A percentile compares a stretch with the other conserved stretches of the same genome.
These are phyloP conservation scores for Hemiscyllium ocellatum DNA, from an alignment of 2,113 vertebrate species.

Conservation along the genomic window DNA sequence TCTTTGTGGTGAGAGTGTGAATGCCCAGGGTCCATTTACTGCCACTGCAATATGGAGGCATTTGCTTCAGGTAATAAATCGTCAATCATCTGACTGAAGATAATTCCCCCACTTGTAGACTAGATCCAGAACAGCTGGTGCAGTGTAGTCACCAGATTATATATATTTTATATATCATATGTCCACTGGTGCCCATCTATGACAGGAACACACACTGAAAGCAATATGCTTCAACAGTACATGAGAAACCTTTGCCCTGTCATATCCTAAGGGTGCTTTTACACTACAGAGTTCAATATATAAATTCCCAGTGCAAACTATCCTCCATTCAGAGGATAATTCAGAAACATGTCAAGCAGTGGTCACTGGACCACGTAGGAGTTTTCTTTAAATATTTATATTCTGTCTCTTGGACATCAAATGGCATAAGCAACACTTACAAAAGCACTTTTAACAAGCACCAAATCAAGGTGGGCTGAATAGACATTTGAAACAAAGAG, in stretches of 20 bases:
- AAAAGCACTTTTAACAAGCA: background rate
- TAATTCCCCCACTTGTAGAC: background rate
- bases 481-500: background rate
- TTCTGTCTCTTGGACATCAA: background rate
- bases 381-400: background rate
- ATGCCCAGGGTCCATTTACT: background rate
- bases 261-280: background rate
- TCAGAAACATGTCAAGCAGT: background rate
- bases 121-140: background rate
- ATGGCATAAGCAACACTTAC: background rate
- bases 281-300: background rate
- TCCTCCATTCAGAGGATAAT: background rate
- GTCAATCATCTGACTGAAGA: background rate
- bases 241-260: background rate
- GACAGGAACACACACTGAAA: background rate
- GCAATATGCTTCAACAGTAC: background rate
- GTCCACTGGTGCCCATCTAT: background rate
- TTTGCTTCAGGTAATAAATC: background rate
- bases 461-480: background rate
- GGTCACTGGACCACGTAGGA: background rate
- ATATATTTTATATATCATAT: background rate
- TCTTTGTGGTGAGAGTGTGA: background rate
- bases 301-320: background rate
- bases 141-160: background rate
- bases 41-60: background rate